phyloP scores from a whole-genome alignment of 1,140 invertebrate species.

The Heliothis virescens region DNA sequence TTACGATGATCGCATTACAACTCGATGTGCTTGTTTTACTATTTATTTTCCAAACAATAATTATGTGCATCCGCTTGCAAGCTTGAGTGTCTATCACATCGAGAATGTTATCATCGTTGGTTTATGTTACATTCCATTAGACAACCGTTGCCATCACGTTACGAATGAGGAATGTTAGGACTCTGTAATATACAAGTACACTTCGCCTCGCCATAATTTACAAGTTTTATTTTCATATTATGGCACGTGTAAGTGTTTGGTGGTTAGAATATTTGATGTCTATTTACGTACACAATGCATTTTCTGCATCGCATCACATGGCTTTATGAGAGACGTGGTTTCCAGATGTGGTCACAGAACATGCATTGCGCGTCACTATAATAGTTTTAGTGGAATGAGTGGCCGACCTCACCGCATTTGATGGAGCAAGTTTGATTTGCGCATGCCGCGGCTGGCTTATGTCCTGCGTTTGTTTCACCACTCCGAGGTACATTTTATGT shows the following conservation, averaged over 20 bases:
- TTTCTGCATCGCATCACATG: slow-evolving; percentile 64
- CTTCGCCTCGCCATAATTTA: slow-evolving; percentile 53
- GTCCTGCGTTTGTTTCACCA: slow-evolving; percentile 79
- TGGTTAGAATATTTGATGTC: slow-evolving; percentile 58
- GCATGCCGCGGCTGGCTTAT: slow-evolving; percentile 83
- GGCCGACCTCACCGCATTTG: slow-evolving; percentile 84
- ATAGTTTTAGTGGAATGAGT: slow-evolving; percentile 85
- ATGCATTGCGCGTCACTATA: slow-evolving; percentile 75
- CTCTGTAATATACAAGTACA: slow-evolving; percentile 70
- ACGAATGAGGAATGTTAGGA: slow-evolving; percentile 70
- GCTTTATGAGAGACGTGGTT: slow-evolving; percentile 58
- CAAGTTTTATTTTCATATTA: slow-evolving; percentile 49
- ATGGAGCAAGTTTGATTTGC: slow-evolving; percentile 84
- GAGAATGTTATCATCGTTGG: slow-evolving; percentile 80
- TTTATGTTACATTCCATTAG: slow-evolving; percentile 56
- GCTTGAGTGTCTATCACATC: slow-evolving; percentile 78
- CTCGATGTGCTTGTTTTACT: slow-evolving; percentile 80
- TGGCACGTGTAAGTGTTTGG: slow-evolving; percentile 55
- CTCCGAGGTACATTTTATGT: slow-evolving; percentile 79
- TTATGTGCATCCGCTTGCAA: slow-evolving; percentile 75
- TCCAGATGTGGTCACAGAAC: slow-evolving; percentile 74
- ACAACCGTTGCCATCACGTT: slow-evolving; percentile 57
- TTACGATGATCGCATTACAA: slow-evolving; percentile 75
- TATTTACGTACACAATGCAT: slow-evolving; percentile 69
- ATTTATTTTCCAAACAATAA: slow-evolving; percentile 57